Evolutionary conservation across 2,113 vertebrate genomes (phyloP), one percentile per base, ranked within the genome.

Genomic region (Apteryx owenii): DNA sequence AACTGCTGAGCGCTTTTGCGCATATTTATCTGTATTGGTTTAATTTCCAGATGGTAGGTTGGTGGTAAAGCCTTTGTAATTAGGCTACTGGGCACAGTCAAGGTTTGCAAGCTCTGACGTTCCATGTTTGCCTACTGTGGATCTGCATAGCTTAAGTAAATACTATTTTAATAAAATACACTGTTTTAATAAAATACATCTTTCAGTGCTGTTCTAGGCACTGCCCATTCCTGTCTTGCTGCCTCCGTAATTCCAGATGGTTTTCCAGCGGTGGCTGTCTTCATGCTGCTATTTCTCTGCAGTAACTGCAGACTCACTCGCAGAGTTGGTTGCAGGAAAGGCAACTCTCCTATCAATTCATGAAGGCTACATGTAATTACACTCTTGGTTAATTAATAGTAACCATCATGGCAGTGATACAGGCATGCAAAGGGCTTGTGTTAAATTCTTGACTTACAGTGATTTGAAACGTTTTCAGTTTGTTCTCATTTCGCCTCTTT

Each of bases 401-500:
- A 51, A 9, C 31, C 18, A 3, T 31, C 8, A 2, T 1, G 53
- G 64, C 54, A 21, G 60, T 2, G 66, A 16, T 17, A 1, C 0
- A 2, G 48, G 11, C 7, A 1, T 3, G 40, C 36, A 16, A 12
- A 56, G 28, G 33, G 10, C 53, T 54, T 17, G 17, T n/a, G 28
- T 18, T 12, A 29, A 3, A 12, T 6, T 19, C 53, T 44, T 25
- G 18, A 6, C 54, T 51, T 36, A 8, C 33, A n/a, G 78, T 28
- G 38, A 12, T 54, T 60, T 38, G 6, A 31, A 31, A 31, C 5
- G 0, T 40, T 29, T 69, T 25, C 1, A 3, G 6, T 50, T 72
- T 64, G 58, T 53, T 84, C 75, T 40, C 1, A 0, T 31, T 65
- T 33, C 42, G 3, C 83, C 48, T 44, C 42, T 25, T 29, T 21